Conservation (phyloP, 2,888 invertebrate species). For the Clanis bilineata region DNA sequence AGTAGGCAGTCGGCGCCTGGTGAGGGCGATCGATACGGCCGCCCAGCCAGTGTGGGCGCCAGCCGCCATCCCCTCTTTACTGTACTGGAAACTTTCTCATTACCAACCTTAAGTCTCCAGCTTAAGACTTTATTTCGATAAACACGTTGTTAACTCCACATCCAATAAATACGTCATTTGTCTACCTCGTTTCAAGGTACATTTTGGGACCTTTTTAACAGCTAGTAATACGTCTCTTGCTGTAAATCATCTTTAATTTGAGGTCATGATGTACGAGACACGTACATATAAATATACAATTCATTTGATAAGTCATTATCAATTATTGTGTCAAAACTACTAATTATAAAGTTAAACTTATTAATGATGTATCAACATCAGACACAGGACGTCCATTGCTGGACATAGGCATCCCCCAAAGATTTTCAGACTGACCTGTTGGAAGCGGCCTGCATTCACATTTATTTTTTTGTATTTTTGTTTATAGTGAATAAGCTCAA, state of each 20-base stretch:
- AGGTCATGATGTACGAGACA: neutral
- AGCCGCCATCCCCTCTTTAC: conserved; percentile 54
- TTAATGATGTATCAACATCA: too few relatives aligned
- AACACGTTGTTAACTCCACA: conserved; percentile 14
- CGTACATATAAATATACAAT: neutral
- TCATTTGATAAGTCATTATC: neutral
- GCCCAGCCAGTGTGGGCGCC: conserved; percentile 59
- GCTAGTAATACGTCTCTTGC: neutral
- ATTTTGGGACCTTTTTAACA: conserved; percentile 8
- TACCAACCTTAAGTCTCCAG: conserved; percentile 45
- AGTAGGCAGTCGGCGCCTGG: conserved; percentile 55
- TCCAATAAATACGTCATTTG: conserved; percentile 1
- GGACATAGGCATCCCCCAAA: too few relatives aligned
- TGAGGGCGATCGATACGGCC: conserved; percentile 65
- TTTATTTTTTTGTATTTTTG: too few relatives aligned
- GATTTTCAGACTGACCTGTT: too few relatives aligned
- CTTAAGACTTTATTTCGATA: conserved; percentile 34
- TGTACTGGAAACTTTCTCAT: conserved; percentile 19
- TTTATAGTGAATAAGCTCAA: too few relatives aligned
- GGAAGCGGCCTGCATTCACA: too few relatives aligned
- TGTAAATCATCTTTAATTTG: neutral
- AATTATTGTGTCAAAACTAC: neutral
- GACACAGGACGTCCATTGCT: too few relatives aligned
- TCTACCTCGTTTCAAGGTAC: conserved; percentile 20
- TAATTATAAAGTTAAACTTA: too few relatives aligned